Evolutionary conservation across 2,113 vertebrate species (phyloP).

Genomic region (Prunella fulvescens): DNA sequence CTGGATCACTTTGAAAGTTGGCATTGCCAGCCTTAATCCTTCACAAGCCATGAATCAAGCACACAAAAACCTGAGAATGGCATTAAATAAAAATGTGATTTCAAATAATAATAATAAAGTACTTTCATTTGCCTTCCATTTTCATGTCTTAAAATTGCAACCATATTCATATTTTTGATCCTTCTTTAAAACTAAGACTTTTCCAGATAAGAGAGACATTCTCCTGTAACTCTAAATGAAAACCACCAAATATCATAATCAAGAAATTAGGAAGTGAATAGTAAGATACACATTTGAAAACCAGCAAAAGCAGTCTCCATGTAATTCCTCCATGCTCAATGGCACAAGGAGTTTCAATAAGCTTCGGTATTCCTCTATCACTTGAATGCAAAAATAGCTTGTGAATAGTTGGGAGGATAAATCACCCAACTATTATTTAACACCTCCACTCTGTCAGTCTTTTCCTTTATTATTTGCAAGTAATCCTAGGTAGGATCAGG

Average conservation of each 20-base stretch:
- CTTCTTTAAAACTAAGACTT: not conserved
- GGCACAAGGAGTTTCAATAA: not conserved
- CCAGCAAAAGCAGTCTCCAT: not conserved
- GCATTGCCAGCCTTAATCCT: not conserved
- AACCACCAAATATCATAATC: not conserved
- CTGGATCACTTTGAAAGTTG: not conserved
- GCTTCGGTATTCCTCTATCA: not conserved
- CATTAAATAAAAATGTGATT: not conserved
- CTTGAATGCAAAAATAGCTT: not conserved
- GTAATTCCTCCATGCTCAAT: not conserved
- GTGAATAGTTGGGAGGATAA: not conserved
- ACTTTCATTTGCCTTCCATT: not conserved
- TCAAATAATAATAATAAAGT: not conserved
- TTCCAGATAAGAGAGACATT: not conserved
- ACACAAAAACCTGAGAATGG: not conserved
- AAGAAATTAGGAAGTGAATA: not conserved
- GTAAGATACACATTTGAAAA: not conserved
- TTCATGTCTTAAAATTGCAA: not conserved
- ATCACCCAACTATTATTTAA: not conserved
- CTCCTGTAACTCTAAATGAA: not conserved
- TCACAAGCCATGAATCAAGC: not conserved
- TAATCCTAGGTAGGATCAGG: not conserved
- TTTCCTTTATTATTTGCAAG: not conserved
- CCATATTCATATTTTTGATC: not conserved
- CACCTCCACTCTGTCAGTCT: not conserved